A percentile compares a stretch with the other conserved stretches of the same genome.
Evolutionary conservation across 2,113 vertebrate species (phyloP).

Genomic region (Aramus guarauna): DNA sequence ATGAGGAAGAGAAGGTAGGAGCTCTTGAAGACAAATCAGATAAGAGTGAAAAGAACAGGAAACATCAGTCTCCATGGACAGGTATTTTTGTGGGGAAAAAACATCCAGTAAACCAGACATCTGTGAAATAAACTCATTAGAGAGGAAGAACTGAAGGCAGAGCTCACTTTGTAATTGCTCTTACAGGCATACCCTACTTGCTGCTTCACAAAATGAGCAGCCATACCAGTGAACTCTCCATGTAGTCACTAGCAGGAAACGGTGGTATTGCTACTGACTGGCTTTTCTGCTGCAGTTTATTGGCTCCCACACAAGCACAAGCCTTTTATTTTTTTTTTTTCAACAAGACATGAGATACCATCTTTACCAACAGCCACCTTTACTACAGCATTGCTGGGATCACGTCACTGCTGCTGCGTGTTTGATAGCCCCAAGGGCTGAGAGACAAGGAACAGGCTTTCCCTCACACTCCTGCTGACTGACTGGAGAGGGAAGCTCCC

Average conservation of each 20-base stretch:
- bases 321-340: background rate
- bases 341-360: background rate
- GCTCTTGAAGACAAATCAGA: background rate
- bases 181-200: background rate
- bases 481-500: background rate
- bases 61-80: background rate
- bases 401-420: background rate
- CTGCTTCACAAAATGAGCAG: background rate
- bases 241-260: background rate
- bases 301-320: background rate
- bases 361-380: background rate
- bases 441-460: background rate
- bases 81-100: background rate
- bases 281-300: background rate
- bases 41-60: background rate
- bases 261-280: background rate
- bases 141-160: background rate
- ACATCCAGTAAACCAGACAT: background rate
- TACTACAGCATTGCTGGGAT: background rate
- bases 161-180: background rate
- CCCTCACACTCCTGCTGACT: background rate
- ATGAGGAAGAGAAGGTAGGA: background rate
- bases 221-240: accelerated
- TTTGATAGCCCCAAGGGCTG: background rate
- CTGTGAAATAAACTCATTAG: background rate